phyloP scores from a whole-genome alignment of 2,888 invertebrate species.

The Pilophorus perplexus region DNA sequence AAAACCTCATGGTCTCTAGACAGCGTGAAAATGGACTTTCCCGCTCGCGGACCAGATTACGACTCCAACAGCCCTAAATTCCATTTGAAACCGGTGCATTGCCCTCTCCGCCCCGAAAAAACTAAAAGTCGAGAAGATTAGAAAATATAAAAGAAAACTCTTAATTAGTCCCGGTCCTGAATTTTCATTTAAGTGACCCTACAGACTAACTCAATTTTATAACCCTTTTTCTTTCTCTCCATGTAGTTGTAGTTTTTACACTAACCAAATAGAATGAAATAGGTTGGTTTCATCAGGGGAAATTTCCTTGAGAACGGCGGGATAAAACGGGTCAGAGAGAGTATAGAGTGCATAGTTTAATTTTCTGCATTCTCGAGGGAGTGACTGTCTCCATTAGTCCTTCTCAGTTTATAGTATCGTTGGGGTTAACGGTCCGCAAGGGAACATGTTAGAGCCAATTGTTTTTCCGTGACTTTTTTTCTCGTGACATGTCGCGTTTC shows the following conservation, averaged over 20 bases:
- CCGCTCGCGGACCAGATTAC: too few species aligned
- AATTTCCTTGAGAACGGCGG: slow-evolving; percentile 3
- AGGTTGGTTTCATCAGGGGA: slow-evolving; percentile 25
- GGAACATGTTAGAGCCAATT: slow-evolving; percentile 22
- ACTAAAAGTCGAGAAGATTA: too few species aligned
- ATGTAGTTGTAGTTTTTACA: not conserved
- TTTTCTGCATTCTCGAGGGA: slow-evolving; percentile 21
- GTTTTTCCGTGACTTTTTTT: slow-evolving; percentile 7
- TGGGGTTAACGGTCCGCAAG: slow-evolving; percentile 31
- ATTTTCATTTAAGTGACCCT: too few species aligned
- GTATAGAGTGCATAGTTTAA: slow-evolving; percentile 28
- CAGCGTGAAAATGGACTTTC: too few species aligned
- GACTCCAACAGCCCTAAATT: too few species aligned
- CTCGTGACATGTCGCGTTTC: not conserved
- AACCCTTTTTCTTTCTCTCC: too few species aligned
- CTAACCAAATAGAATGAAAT: slow-evolving; percentile 1
- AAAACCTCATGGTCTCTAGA: too few species aligned
- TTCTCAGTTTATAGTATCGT: slow-evolving; percentile 24
- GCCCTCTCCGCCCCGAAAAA: too few species aligned
- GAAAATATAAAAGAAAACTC: too few species aligned
- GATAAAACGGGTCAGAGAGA: slow-evolving; percentile 1
- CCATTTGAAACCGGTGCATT: too few species aligned
- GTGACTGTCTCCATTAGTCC: slow-evolving; percentile 15
- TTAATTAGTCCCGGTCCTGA: too few species aligned
- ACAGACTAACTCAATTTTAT: too few species aligned